phyloP scores from a whole-genome alignment of 2,113 vertebrate genomes.

The Cygnus buccinator region DNA sequence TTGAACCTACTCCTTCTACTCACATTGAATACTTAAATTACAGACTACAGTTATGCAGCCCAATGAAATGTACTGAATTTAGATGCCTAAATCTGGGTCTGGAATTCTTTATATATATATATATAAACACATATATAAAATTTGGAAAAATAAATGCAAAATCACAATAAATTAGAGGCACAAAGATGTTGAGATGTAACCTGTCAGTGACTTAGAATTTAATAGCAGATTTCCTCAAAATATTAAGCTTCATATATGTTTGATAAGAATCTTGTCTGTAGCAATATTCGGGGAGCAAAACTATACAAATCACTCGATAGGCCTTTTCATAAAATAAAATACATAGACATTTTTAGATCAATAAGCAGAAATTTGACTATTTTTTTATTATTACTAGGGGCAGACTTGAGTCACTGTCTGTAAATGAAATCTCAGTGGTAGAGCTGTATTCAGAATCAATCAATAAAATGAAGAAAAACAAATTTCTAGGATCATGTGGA shows the following conservation, averaged over 20 bases:
- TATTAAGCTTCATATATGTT: not conserved
- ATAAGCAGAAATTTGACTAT: not conserved
- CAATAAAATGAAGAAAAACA: not conserved
- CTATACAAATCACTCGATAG: not conserved
- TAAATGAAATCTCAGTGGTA: not conserved
- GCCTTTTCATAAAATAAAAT: not conserved
- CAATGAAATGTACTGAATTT: not conserved
- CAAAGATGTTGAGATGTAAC: not conserved
- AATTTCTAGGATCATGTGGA: not conserved
- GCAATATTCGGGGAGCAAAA: not conserved
- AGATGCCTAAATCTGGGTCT: not conserved
- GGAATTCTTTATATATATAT: not conserved
- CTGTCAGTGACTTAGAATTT: not conserved
- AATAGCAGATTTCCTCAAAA: not conserved
- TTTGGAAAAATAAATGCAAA: not conserved
- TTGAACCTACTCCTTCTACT: not conserved
- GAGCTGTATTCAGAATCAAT: not conserved
- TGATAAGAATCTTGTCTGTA: not conserved
- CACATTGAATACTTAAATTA: not conserved
- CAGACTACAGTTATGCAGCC: not conserved
- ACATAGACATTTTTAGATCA: not conserved
- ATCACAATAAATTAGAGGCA: not conserved
- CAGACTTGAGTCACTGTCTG: not conserved
- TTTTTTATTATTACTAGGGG: not conserved
- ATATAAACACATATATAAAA: not conserved